Conservation (phyloP, 1,140 invertebrate species). For the Holotrichia oblita region DNA sequence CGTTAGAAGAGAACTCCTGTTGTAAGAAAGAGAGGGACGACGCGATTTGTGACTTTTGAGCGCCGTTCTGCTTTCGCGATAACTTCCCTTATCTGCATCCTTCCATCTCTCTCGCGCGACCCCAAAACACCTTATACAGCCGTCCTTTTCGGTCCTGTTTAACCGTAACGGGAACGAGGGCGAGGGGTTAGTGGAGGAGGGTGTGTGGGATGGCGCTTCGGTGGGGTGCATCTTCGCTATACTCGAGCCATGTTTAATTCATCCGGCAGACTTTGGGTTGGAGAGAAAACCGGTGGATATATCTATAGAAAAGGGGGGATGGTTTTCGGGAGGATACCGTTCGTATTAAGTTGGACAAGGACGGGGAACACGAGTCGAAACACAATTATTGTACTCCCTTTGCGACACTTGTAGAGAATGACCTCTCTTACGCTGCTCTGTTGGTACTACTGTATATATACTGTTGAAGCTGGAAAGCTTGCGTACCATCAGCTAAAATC, state of each 20-base stretch:
- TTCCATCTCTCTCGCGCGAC: neutral
- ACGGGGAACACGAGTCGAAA: slow-evolving; percentile 40
- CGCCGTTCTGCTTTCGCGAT: neutral
- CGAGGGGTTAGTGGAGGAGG: slow-evolving; percentile 12
- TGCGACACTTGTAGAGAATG: slow-evolving; percentile 59
- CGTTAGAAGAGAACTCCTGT: neutral
- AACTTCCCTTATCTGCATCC: neutral
- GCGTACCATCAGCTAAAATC: too few relatives aligned
- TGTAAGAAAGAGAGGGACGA: neutral
- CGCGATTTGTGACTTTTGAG: slow-evolving; percentile 46
- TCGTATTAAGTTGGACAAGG: neutral
- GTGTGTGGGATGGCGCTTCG: slow-evolving; percentile 39
- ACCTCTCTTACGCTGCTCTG: slow-evolving; percentile 40
- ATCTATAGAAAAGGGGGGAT: slow-evolving; percentile 28
- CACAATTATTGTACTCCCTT: slow-evolving; percentile 60
- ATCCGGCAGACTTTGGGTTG: slow-evolving; percentile 45
- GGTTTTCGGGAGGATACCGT: neutral
- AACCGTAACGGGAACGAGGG: neutral
- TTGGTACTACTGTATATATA: too few relatives aligned
- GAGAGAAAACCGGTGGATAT: neutral
- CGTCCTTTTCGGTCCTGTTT: neutral
- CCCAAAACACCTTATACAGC: neutral
- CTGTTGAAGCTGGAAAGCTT: slow-evolving; percentile 4
- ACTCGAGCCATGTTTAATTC: slow-evolving; percentile 57
- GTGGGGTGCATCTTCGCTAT: slow-evolving; percentile 36